Percentiles rank a stretch among this genome's conserved stretches.
These are phyloP conservation scores for Dynastes grantii DNA, from an alignment of 2,888 invertebrate species.

Conservation along the genomic window DNA sequence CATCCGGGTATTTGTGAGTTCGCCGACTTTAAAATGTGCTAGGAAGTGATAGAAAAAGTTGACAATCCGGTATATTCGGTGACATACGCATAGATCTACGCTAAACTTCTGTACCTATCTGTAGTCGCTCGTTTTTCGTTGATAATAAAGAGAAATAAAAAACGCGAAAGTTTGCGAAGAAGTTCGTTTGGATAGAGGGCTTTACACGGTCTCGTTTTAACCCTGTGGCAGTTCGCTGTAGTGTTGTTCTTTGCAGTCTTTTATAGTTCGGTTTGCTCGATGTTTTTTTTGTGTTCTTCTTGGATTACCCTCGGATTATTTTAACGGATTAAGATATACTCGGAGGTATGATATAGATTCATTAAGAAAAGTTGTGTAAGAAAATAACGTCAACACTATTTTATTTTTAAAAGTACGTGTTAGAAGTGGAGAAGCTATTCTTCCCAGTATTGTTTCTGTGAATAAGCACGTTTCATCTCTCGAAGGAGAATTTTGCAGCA, in stretches of 20 bases:
- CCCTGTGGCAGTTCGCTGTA: constrained; percentile 17
- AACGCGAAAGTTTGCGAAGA: constrained; percentile 16
- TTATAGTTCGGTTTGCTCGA: constrained; percentile 19
- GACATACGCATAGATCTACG: constrained; percentile 6
- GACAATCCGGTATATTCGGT: constrained; percentile 37
- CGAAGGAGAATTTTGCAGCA: constrained; percentile 53
- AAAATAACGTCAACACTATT: no score
- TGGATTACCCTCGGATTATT: constrained; percentile 18
- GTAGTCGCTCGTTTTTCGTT: background rate
- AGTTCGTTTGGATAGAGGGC: constrained; percentile 1
- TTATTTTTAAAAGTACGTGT: no score
- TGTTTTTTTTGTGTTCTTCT: constrained; percentile 24
- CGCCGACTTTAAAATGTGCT: constrained; percentile 48
- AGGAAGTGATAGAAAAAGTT: constrained; percentile 36
- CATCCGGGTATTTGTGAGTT: constrained; percentile 46
- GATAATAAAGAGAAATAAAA: constrained; percentile 21
- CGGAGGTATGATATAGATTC: constrained; percentile 8
- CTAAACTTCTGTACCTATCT: no score
- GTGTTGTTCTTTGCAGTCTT: constrained; percentile 37
- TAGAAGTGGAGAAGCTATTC: background rate
- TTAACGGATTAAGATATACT: background rate
- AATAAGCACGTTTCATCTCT: constrained; percentile 22
- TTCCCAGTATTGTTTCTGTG: background rate
- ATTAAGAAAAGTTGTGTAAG: no score
- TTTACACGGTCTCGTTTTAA: constrained; percentile 19